These are phyloP conservation scores for Cossypha heuglini DNA, from an alignment of 2,797 vertebrate genomes.

Conservation along the genomic window DNA sequence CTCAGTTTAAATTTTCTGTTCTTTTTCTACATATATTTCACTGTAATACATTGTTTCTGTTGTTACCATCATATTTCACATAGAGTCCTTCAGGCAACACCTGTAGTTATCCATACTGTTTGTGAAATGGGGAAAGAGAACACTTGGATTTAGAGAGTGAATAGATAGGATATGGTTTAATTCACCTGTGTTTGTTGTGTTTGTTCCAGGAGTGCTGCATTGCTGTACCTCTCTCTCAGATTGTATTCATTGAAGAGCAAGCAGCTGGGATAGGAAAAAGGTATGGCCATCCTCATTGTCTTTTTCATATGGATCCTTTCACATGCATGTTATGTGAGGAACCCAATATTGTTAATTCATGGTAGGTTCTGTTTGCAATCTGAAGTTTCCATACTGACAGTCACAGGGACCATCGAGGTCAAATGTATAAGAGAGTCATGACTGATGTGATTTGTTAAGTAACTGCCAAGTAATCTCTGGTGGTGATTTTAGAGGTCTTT, in stretches of 20 bases:
- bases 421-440: not conserved
- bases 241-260: constrained; percentile 94
- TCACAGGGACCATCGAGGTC: not conserved
- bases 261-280: constrained; percentile 96
- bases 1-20: not conserved
- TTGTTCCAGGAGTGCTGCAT: constrained; percentile 90
- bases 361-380: not conserved
- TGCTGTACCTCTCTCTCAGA: constrained; percentile 87
- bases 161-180: not conserved
- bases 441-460: not conserved
- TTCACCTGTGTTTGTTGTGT: not conserved
- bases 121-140: not conserved
- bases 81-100: not conserved
- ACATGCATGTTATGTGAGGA: not conserved
- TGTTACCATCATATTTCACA: not conserved
- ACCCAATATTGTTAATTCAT: not conserved
- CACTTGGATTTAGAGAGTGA: not conserved
- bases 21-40: not conserved
- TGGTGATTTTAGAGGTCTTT: not conserved
- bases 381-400: not conserved
- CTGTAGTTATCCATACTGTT: not conserved
- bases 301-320: not conserved
- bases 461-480: not conserved
- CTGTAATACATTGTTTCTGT: not conserved
- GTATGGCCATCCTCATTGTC: constrained; percentile 60